Evolutionary conservation across 2,113 vertebrate species (phyloP).

Genomic region (Lophochroa leadbeateri): DNA sequence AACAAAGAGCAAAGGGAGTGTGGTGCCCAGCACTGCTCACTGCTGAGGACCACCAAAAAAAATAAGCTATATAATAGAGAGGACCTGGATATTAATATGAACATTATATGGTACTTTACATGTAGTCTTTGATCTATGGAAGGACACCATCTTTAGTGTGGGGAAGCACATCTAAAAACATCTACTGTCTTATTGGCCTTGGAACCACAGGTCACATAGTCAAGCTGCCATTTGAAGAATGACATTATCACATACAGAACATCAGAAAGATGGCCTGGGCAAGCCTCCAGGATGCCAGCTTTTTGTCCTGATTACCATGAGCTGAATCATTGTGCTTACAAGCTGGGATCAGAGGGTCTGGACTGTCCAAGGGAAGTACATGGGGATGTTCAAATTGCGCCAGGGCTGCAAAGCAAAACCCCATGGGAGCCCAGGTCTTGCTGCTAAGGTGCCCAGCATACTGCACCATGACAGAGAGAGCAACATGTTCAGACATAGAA

Average conservation of each 20-base stretch:
- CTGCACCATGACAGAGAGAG: neutral
- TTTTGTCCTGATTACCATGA: neutral
- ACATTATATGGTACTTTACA: neutral
- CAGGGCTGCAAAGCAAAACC: neutral
- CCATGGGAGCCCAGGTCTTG: neutral
- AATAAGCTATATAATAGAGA: neutral
- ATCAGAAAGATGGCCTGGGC: neutral
- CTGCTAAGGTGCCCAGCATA: fast-evolving
- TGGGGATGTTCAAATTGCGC: neutral
- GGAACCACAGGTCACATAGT: neutral
- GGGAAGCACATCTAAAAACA: neutral
- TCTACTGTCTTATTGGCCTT: neutral
- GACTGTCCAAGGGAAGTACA: neutral
- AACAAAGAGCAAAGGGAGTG: neutral
- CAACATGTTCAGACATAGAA: neutral
- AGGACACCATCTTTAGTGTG: fast-evolving
- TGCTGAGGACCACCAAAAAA: neutral
- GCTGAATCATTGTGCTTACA: neutral
- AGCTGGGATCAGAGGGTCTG: neutral
- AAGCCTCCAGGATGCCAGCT: neutral
- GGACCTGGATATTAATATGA: neutral
- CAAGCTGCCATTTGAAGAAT: neutral
- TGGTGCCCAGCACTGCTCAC: neutral
- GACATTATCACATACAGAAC: fast-evolving
- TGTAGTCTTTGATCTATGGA: neutral